Percentiles rank a stretch among this genome's conserved stretches.
Conservation (phyloP, 1,140 invertebrate genomes). For the Solenopsis fugax region DNA sequence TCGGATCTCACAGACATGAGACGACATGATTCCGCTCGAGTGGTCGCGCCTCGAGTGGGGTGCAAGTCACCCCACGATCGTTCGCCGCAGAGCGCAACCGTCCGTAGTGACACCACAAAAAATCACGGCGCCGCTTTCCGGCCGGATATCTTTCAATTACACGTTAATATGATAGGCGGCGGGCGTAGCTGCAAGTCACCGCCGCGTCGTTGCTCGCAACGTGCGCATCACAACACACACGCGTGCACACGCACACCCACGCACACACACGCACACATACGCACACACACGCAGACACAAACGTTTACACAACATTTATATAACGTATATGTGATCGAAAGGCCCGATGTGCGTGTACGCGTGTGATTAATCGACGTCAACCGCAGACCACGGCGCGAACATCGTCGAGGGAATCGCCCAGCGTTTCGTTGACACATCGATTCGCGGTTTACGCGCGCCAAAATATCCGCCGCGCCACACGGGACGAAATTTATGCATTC, state of each 20-base stretch:
- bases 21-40: conserved; percentile 53
- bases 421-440: conserved; percentile 76
- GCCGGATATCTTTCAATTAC: conserved; percentile 86
- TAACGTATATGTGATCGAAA: not conserved
- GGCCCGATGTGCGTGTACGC: conserved; percentile 1
- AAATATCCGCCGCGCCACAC: conserved; percentile 27
- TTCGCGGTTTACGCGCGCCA: conserved; percentile 67
- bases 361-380: conserved; percentile 84
- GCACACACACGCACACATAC: not conserved
- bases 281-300: not conserved
- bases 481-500: conserved; percentile 21
- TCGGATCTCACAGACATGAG: not conserved
- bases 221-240: conserved; percentile 77
- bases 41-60: conserved; percentile 46
- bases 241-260: not conserved
- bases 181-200: conserved; percentile 85
- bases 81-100: conserved; percentile 77
- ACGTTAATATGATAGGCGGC: conserved; percentile 85
- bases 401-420: conserved; percentile 75
- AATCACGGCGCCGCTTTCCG: conserved; percentile 84
- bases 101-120: conserved; percentile 82
- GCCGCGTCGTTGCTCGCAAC: conserved; percentile 84
- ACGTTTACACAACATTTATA: too few species aligned
- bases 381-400: conserved; percentile 81
- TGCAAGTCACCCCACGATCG: conserved; percentile 79